A percentile compares a stretch with the other conserved stretches of the same genome.
Conservation (phyloP, 2,797 vertebrate species). For the Gymnocypris eckloni region DNA sequence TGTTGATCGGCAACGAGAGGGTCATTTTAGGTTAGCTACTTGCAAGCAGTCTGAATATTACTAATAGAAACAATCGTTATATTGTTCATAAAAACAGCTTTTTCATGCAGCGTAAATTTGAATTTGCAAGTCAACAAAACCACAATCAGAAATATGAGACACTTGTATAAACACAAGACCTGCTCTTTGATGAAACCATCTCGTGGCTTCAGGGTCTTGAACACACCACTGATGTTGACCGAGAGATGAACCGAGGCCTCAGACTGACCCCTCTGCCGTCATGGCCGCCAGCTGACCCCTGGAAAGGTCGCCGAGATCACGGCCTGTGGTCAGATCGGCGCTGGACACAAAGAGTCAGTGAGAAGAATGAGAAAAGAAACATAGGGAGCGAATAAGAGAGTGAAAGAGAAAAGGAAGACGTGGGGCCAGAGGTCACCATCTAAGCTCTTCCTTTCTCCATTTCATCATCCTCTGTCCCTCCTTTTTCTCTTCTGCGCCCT, state of each 20-base stretch:
- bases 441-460: constrained; percentile 63
- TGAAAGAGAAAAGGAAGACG: constrained; percentile 59
- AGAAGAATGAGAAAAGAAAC: constrained; percentile 63
- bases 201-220: constrained; percentile 46
- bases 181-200: constrained; percentile 45
- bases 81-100: not conserved
- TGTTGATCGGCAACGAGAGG: constrained; percentile 25
- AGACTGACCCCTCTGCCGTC: constrained; percentile 59
- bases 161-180: constrained; percentile 34
- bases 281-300: constrained; percentile 56
- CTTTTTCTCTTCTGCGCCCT: constrained; percentile 50
- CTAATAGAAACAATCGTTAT: not conserved
- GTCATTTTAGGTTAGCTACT: constrained; percentile 22
- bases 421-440: constrained; percentile 50
- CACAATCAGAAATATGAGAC: constrained; percentile 4
- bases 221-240: constrained; percentile 62
- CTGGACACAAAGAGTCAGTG: constrained; percentile 62
- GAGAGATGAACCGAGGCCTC: constrained; percentile 57
- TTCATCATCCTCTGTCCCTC: constrained; percentile 48
- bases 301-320: constrained; percentile 49
- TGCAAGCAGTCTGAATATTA: not conserved
- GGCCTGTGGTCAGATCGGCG: constrained; percentile 56
- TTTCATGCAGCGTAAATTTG: not conserved
- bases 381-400: constrained; percentile 59
- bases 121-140: not conserved